A percentile compares a stretch with the other conserved stretches of the same genome.
Conservation (phyloP, 2,888 invertebrate genomes). For the Dryobotodes eremita region DNA sequence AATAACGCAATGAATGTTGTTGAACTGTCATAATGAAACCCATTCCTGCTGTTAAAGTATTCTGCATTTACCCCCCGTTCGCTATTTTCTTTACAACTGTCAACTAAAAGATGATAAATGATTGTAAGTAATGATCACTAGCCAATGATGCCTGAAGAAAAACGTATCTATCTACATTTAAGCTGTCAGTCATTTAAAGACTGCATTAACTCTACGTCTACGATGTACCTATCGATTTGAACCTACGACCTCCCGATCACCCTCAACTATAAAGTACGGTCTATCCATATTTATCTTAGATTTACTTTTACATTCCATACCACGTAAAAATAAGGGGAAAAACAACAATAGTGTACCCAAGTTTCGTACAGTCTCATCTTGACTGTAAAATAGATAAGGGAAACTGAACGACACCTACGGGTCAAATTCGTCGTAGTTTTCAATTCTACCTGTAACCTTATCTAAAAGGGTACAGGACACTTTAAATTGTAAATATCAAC, state of each 20-base stretch:
- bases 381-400: constrained; percentile 27
- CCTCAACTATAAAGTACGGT: constrained; percentile 15
- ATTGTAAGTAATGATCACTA: neutral
- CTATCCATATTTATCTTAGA: constrained; percentile 19
- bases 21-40: too few relatives aligned
- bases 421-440: constrained; percentile 42
- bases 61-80: too few relatives aligned
- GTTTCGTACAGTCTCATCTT: constrained; percentile 10
- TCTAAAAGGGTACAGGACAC: constrained; percentile 54
- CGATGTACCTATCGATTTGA: constrained; percentile 41
- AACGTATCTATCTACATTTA: neutral
- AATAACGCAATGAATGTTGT: too few relatives aligned
- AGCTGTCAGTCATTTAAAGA: neutral
- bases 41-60: too few relatives aligned
- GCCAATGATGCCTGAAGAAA: neutral
- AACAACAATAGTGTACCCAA: constrained; percentile 10
- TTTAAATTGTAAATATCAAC: constrained; percentile 65
- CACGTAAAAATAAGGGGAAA: constrained; percentile 11
- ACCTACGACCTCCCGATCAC: constrained; percentile 47
- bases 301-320: constrained; percentile 1
- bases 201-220: constrained; percentile 13
- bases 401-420: constrained; percentile 17
- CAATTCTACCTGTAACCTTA: constrained; percentile 48
- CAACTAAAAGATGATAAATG: constrained; percentile 16
- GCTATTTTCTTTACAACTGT: neutral